Evolutionary conservation across 2,888 invertebrate species (phyloP), one percentile per base, ranked within the genome.

Genomic region (Osmoderma eremita): DNA sequence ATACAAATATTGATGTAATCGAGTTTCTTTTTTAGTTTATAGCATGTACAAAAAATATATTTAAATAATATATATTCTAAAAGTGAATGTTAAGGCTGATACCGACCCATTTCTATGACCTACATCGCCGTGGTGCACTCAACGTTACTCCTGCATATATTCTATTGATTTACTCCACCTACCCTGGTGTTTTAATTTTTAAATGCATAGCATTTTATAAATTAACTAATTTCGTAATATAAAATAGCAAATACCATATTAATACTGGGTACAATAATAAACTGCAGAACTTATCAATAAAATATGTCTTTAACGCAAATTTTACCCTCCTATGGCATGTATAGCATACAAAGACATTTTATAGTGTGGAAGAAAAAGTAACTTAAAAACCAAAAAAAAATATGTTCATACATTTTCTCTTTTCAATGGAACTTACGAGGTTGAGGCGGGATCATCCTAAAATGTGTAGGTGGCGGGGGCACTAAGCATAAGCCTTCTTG

Each of bases 401-500:
- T 45, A 45, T 6, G 45, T 30, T 18, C 38, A 36, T 50, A 63
- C 49, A 41, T 38, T 51, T 42, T 48, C 48, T 30, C 38, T 61
- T 45, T 41, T 18, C 45, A 68, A 58, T 63, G 18, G 20, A 68
- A 78, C 78, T 78, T 78, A 78, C 78, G n/a, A n/a, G n/a, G 75
- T 73, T 76, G 77, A 65, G 80, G 77, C 70, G 77, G 76, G 75
- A 82, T 77, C 79, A 81, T 81, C 74, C 80, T 78, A 73, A 79
- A 81, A 71, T 79, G 80, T 49, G 75, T 71, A 17, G 74, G 74
- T 61, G 78, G 78, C 69, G 78, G 78, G 64, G 81, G 80, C 70
- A 81, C 70, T 68, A 82, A 71, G 72, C 81, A 81, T 68, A 82
- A 77, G 70, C 81, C 81, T 70, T 82, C 82, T 74, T 78, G 82